Conservation (phyloP, 2,113 vertebrate genomes). For the Acrocephalus kingi region DNA sequence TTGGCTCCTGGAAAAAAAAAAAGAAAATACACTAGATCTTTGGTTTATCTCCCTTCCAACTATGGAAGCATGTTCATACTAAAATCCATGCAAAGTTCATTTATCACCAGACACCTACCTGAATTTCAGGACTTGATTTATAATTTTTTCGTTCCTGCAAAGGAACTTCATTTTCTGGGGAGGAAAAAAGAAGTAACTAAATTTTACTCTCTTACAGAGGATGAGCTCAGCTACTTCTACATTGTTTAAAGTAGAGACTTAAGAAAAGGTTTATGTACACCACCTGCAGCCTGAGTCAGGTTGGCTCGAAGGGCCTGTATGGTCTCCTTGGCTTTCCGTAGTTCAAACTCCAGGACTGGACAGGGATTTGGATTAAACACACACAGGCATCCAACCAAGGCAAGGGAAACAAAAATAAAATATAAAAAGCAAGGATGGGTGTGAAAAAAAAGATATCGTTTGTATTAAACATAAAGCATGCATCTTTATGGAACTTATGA, state of each 20-base stretch:
- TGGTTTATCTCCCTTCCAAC: neutral
- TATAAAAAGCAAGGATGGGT: slow-evolving; percentile 95
- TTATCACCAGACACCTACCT: slow-evolving; percentile 80
- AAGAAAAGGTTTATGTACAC: slow-evolving; percentile 93
- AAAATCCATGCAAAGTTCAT: neutral
- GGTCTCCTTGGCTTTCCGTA: slow-evolving; percentile 99
- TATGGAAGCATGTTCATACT: neutral
- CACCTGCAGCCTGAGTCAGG: slow-evolving; percentile 99
- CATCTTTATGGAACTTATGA: slow-evolving; percentile 87
- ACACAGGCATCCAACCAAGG: slow-evolving; percentile 97
- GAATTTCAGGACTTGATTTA: slow-evolving; percentile 98
- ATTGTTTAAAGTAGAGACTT: slow-evolving; percentile 77
- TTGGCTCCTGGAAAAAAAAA: slow-evolving; percentile 84
- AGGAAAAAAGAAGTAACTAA: slow-evolving; percentile 45
- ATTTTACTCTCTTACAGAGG: slow-evolving; percentile 59
- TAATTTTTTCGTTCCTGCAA: slow-evolving; percentile 98
- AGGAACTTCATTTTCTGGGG: slow-evolving; percentile 91
- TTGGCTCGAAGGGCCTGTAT: slow-evolving; percentile 99
- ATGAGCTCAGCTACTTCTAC: slow-evolving; percentile 70
- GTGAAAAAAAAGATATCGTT: slow-evolving; percentile 87
- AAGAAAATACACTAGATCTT: neutral
- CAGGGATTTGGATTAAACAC: slow-evolving; percentile 95
- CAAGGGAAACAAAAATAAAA: slow-evolving; percentile 93
- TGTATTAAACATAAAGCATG: slow-evolving; percentile 86
- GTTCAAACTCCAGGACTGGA: slow-evolving; percentile 99